phyloP scores from a whole-genome alignment of 2,797 vertebrate species.

The Arremon aurantiirostris region DNA sequence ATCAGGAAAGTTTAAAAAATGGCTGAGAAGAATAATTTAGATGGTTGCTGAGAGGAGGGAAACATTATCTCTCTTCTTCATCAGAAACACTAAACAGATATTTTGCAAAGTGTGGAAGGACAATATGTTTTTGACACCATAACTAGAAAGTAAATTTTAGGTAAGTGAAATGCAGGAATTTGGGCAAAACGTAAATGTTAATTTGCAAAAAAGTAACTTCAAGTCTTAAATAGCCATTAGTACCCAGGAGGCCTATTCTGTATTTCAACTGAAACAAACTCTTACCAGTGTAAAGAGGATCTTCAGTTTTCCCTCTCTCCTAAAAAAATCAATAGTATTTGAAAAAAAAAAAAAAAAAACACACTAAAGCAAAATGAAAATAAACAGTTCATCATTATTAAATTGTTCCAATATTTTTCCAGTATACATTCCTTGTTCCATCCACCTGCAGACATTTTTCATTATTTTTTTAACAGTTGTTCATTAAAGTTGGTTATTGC shows the following conservation, averaged over 20 bases:
- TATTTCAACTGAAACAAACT: conserved; percentile 5
- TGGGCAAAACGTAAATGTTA: not conserved
- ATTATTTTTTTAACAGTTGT: conserved; percentile 47
- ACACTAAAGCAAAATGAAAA: not conserved
- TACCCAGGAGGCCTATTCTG: not conserved
- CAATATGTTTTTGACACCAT: not conserved
- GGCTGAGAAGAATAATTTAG: not conserved
- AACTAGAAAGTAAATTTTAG: not conserved
- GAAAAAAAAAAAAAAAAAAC: not conserved
- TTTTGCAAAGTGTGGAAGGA: not conserved
- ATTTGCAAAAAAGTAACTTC: not conserved
- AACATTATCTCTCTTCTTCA: not conserved
- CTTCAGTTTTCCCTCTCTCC: not conserved
- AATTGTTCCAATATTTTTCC: conserved; percentile 7
- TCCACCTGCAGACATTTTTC: conserved; percentile 53
- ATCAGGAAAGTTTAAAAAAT: not conserved
- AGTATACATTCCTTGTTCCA: conserved; percentile 16
- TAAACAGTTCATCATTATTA: conserved; percentile 21
- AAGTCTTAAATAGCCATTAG: not conserved
- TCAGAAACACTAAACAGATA: not conserved
- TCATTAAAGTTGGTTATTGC: conserved; percentile 51
- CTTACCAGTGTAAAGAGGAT: not conserved
- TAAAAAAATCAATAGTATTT: not conserved
- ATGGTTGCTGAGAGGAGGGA: not conserved
- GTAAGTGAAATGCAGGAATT: not conserved